These are phyloP conservation scores for Aplysia californica DNA, from an alignment of 1,140 invertebrate genomes.

Conservation along the genomic window DNA sequence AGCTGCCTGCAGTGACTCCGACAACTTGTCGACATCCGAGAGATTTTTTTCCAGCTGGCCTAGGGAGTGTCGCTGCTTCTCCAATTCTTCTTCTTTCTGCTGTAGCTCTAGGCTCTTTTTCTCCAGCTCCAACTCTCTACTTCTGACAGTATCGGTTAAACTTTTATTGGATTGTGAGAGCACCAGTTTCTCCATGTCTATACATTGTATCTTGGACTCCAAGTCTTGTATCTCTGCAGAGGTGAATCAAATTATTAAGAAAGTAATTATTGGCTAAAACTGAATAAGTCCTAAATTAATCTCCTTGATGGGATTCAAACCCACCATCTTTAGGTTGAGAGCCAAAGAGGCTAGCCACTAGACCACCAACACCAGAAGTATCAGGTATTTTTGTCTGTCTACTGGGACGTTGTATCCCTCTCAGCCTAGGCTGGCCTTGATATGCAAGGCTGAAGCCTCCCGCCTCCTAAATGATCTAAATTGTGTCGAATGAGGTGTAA, in stretches of 20 bases:
- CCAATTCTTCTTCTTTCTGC: not conserved
- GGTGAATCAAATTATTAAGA: not conserved
- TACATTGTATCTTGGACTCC: slow-evolving; percentile 27
- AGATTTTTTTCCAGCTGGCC: slow-evolving; percentile 1
- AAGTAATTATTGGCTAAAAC: too few species aligned
- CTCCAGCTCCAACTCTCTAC: slow-evolving; percentile 13
- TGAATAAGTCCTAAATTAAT: too few species aligned
- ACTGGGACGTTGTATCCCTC: too few species aligned
- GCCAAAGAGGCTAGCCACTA: too few species aligned
- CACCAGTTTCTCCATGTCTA: slow-evolving; percentile 38
- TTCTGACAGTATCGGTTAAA: slow-evolving; percentile 12
- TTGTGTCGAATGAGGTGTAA: too few species aligned
- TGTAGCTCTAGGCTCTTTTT: not conserved
- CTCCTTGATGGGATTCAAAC: too few species aligned
- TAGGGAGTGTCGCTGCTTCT: not conserved
- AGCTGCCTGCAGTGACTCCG: not conserved
- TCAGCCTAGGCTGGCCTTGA: too few species aligned
- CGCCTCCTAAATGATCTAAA: too few species aligned
- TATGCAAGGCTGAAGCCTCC: too few species aligned
- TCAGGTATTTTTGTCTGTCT: too few species aligned
- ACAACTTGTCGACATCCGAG: not conserved
- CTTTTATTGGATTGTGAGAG: slow-evolving; percentile 29
- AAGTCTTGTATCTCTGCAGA: slow-evolving; percentile 21
- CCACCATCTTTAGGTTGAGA: too few species aligned
- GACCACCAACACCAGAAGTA: too few species aligned